These are phyloP conservation scores for Himalopsyche japonica DNA, from an alignment of 2,888 invertebrate species.

Conservation along the genomic window DNA sequence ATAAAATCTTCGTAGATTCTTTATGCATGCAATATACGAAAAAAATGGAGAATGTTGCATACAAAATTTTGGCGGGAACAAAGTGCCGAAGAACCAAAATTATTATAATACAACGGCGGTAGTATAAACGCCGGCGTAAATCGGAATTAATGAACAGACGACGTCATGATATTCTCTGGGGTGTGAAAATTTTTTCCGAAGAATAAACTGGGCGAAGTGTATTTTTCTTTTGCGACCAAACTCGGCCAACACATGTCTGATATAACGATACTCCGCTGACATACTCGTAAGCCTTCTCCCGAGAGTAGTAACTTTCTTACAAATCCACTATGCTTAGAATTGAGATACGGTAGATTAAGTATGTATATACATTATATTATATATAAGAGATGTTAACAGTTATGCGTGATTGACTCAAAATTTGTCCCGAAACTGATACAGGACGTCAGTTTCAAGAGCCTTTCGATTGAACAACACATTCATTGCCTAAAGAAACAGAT, in stretches of 20 bases:
- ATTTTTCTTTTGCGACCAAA: background rate
- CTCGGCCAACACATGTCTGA: background rate
- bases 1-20: too few relatives aligned
- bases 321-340: background rate
- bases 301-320: background rate
- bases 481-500: too few relatives aligned
- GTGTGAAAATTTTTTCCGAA: background rate
- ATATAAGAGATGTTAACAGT: background rate
- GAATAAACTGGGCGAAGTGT: background rate
- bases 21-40: background rate
- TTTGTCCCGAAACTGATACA: too few relatives aligned
- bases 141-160: background rate
- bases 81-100: background rate
- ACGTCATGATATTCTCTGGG: background rate
- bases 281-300: background rate
- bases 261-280: background rate
- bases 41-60: background rate
- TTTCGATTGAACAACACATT: too few relatives aligned
- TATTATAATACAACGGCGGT: background rate
- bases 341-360: background rate
- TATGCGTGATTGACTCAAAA: too few relatives aligned
- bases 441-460: too few relatives aligned
- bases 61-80: background rate
- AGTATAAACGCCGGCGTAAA: background rate
- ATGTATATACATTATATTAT: too few relatives aligned